phyloP scores from a whole-genome alignment of 2,797 vertebrate genomes.

The Sphaeramia orbicularis region DNA sequence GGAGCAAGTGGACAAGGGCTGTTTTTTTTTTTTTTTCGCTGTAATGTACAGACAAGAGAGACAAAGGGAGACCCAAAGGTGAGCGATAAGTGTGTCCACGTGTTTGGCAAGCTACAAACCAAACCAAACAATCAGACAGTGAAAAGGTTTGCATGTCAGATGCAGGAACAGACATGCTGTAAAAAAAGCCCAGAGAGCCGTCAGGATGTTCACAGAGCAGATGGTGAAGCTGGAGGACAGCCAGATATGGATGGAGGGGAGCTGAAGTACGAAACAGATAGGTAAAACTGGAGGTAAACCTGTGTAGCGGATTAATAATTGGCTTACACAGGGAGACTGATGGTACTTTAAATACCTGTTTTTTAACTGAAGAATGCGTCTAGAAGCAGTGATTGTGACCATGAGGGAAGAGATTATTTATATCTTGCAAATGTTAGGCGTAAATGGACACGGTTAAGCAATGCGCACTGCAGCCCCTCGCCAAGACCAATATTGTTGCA shows the following conservation, averaged over 20 bases:
- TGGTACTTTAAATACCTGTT: slow-evolving; percentile 48
- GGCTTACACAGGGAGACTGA: slow-evolving; percentile 26
- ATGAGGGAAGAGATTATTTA: slow-evolving; percentile 71
- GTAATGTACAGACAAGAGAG: slow-evolving; percentile 41
- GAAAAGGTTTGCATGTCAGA: slow-evolving; percentile 62
- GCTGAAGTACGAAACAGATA: slow-evolving; percentile 13
- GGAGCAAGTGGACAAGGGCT: slow-evolving; percentile 6
- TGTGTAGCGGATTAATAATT: slow-evolving; percentile 36
- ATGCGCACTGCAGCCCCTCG: slow-evolving; percentile 45
- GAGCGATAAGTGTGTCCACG: slow-evolving; percentile 77
- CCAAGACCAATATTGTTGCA: slow-evolving; percentile 82
- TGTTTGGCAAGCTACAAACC: slow-evolving; percentile 66
- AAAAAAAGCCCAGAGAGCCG: slow-evolving; percentile 50
- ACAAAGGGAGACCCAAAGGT: slow-evolving; percentile 61
- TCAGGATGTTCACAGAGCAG: slow-evolving; percentile 55
- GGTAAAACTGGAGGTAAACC: slow-evolving; percentile 30
- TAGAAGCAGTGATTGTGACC: slow-evolving; percentile 32
- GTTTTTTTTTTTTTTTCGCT: not conserved
- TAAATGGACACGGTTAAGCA: slow-evolving; percentile 73
- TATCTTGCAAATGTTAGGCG: slow-evolving; percentile 61
- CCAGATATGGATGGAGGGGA: slow-evolving; percentile 43
- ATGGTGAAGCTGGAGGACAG: slow-evolving; percentile 53
- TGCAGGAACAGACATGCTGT: slow-evolving; percentile 55
- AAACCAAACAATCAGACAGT: slow-evolving; percentile 69
- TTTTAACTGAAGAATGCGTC: slow-evolving; percentile 57